Percentiles rank a stretch among this genome's conserved stretches.
phyloP scores from a whole-genome alignment of 92 coral and sea anemone species.

The Heteractis magnifica region DNA sequence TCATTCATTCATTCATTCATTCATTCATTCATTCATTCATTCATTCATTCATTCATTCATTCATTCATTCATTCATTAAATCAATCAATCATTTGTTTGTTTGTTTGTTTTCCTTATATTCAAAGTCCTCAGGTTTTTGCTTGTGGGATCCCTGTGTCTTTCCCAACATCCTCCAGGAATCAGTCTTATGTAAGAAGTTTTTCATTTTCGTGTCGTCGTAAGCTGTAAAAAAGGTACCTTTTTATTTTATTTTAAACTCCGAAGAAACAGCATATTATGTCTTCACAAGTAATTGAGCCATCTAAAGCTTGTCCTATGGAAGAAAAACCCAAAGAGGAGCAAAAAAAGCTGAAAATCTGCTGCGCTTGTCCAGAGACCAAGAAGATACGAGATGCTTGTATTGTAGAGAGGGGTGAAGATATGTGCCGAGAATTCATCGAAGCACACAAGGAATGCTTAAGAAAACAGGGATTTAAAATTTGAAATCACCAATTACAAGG shows the following conservation, averaged over 20 bases:
- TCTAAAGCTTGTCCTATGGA: constrained; percentile 33
- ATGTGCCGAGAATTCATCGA: constrained; percentile 83
- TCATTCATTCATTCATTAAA: too few species aligned
- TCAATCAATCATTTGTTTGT: too few species aligned
- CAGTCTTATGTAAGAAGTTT: not conserved
- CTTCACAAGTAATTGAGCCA: constrained; percentile 26
- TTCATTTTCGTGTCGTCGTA: not conserved
- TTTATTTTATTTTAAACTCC: not conserved
- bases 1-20: too few species aligned
- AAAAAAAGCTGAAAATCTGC: constrained; percentile 82
- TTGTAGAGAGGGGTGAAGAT: constrained; percentile 91
- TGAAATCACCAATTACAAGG: not conserved
- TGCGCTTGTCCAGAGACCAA: constrained; percentile 99
- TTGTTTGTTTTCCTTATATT: too few species aligned
- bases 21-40: too few species aligned
- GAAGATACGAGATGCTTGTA: constrained; percentile 85
- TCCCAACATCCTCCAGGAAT: constrained; percentile 1
- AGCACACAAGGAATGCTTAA: constrained; percentile 93
- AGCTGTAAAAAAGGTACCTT: not conserved
- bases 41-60: too few species aligned
- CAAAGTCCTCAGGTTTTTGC: too few species aligned
- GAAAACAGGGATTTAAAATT: constrained; percentile 88
- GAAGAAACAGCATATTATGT: constrained; percentile 21
- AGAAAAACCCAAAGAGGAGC: constrained; percentile 67
- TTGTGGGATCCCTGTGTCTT: constrained; percentile 3